phyloP scores from a whole-genome alignment of 2,113 vertebrate genomes.

The Verasper variegatus region DNA sequence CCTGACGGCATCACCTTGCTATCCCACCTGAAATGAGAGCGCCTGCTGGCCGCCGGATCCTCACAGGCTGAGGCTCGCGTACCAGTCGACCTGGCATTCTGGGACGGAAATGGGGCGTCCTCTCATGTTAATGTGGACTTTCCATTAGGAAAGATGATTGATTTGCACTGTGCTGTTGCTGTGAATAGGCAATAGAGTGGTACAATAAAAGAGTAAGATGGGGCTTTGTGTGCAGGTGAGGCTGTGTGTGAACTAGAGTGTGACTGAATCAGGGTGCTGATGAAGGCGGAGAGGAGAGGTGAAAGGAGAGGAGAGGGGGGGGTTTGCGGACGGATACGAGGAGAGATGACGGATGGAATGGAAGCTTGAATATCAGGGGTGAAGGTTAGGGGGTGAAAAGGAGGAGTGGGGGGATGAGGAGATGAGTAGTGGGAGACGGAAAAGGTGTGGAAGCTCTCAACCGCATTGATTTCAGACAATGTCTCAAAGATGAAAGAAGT shows the following conservation, averaged over 20 bases:
- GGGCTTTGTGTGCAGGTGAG: conserved; percentile 74
- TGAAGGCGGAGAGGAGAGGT: conserved; percentile 28
- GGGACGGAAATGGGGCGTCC: conserved; percentile 81
- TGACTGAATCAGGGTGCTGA: conserved; percentile 67
- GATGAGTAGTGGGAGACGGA: conserved; percentile 34
- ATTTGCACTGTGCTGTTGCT: conserved; percentile 72
- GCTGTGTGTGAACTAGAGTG: conserved; percentile 64
- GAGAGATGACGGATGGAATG: conserved; percentile 57
- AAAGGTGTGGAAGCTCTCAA: conserved; percentile 46
- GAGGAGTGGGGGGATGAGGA: conserved; percentile 29
- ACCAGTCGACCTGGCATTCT: conserved; percentile 81
- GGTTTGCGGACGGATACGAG: conserved; percentile 2
- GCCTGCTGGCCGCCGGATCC: conserved; percentile 46
- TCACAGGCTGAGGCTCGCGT: conserved; percentile 66
- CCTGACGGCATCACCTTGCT: conserved; percentile 68
- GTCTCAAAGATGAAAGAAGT: conserved; percentile 31
- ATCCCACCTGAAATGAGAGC: conserved; percentile 74
- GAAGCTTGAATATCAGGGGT: conserved; percentile 54
- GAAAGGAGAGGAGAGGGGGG: conserved; percentile 10
- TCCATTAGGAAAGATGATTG: conserved; percentile 84
- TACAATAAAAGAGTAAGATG: conserved; percentile 69
- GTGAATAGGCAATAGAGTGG: conserved; percentile 71
- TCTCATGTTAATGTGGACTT: conserved; percentile 84
- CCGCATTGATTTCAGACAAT: conserved; percentile 46
- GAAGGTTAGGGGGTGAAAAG: conserved; percentile 60